Evolutionary conservation across 1,140 invertebrate genomes (phyloP).

Genomic region (Monomorium pharaonis): DNA sequence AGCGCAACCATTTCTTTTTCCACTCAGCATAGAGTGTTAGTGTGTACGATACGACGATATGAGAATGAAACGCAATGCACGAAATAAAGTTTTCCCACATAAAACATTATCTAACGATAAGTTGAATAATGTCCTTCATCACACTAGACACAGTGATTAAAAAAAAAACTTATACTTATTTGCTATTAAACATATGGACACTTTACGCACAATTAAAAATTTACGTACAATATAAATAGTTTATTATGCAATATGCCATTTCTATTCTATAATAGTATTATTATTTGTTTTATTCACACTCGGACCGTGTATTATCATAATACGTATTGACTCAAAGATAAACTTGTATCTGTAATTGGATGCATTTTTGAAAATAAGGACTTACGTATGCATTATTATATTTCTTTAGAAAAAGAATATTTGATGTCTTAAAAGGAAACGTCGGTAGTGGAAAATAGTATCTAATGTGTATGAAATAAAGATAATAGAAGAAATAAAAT

Average conservation of each 20-base stretch:
- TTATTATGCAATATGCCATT: conserved; percentile 75
- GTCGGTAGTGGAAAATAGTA: neutral
- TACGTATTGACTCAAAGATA: conserved; percentile 40
- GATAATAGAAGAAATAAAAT: neutral
- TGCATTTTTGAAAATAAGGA: no score
- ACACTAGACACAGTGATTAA: conserved; percentile 18
- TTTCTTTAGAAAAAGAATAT: neutral
- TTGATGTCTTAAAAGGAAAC: neutral
- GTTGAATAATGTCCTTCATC: neutral
- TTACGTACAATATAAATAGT: conserved; percentile 82
- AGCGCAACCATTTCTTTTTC: conserved; percentile 56
- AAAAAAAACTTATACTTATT: conserved; percentile 65
- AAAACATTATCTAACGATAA: neutral
- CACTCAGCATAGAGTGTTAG: conserved; percentile 50
- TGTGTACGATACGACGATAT: neutral
- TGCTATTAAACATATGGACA: conserved; percentile 69
- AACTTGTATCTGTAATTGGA: neutral
- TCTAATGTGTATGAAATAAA: neutral
- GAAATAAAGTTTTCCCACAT: neutral
- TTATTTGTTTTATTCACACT: conserved; percentile 65
- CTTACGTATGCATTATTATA: neutral
- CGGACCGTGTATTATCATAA: conserved; percentile 50
- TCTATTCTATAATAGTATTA: conserved; percentile 72
- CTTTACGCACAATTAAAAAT: no score
- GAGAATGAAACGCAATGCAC: neutral